Conservation (phyloP, 2,113 vertebrate genomes). For the Hippocampus zosterae region DNA sequence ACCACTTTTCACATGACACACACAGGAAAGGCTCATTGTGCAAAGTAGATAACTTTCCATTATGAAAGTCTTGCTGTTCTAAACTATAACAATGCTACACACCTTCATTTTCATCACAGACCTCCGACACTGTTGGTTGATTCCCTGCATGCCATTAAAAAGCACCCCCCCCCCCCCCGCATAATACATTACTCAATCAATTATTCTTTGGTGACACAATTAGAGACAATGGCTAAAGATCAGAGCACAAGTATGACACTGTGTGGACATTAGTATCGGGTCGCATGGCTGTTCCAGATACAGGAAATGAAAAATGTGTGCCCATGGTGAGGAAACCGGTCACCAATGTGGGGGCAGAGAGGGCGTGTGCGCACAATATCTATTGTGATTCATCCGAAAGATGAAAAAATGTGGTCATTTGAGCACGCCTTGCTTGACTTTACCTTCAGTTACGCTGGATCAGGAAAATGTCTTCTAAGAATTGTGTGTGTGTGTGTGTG, state of each 20-base stretch:
- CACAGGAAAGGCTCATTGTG: background rate
- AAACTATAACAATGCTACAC: constrained; percentile 10
- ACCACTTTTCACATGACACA: constrained; percentile 10
- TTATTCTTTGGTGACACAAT: background rate
- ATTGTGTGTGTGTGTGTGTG: too few species aligned
- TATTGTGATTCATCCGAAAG: background rate
- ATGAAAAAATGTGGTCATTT: too few species aligned
- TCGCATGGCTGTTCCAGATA: background rate
- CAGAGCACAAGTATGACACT: background rate
- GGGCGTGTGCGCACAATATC: background rate
- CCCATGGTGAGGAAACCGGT: too few species aligned
- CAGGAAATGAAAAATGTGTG: too few species aligned
- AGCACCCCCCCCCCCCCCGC: background rate
- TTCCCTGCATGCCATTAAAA: constrained; percentile 32
- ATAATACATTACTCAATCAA: background rate
- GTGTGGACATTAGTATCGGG: background rate
- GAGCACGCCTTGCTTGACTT: too few species aligned
- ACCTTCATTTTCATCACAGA: constrained; percentile 38
- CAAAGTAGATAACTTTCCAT: constrained; percentile 40
- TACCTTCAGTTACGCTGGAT: too few species aligned
- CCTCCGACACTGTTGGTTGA: constrained; percentile 25
- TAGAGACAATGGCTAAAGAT: background rate
- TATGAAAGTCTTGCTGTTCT: constrained; percentile 38
- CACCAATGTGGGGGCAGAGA: too few species aligned
- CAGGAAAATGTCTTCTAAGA: too few species aligned